These are phyloP conservation scores for Notolabrus celidotus DNA, from an alignment of 2,797 vertebrate genomes.

Conservation along the genomic window DNA sequence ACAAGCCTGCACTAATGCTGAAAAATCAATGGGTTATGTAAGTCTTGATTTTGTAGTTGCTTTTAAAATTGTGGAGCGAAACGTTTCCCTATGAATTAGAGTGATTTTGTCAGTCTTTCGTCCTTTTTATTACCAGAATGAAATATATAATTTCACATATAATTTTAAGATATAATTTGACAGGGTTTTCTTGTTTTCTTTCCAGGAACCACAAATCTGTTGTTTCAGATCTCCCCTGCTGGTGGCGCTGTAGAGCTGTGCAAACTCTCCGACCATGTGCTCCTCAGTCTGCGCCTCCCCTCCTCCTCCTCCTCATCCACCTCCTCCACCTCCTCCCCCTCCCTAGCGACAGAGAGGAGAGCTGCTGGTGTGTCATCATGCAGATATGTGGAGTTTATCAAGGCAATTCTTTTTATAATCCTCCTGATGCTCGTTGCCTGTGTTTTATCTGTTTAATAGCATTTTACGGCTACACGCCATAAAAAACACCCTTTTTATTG, in stretches of 20 bases:
- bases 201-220: not conserved
- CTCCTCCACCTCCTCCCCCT: slow-evolving; percentile 12
- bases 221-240: slow-evolving; percentile 28
- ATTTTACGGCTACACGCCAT: slow-evolving; percentile 78
- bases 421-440: slow-evolving; percentile 81
- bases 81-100: not conserved
- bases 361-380: slow-evolving; percentile 72
- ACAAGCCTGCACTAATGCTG: not conserved
- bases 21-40: not conserved
- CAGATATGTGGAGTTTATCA: slow-evolving; percentile 85
- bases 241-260: slow-evolving; percentile 66
- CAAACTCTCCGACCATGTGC: slow-evolving; percentile 40
- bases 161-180: slow-evolving; percentile 13
- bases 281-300: slow-evolving; percentile 27
- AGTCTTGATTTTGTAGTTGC: not conserved
- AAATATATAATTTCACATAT: not conserved
- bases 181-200: not conserved
- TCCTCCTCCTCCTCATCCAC: slow-evolving; percentile 26
- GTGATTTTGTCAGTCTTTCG: not conserved
- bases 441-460: slow-evolving; percentile 86
- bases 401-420: slow-evolving; percentile 85
- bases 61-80: not conserved
- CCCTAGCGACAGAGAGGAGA: slow-evolving; percentile 45
- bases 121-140: not conserved
- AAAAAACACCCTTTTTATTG: slow-evolving; percentile 83